Conservation (phyloP, 1,140 invertebrate genomes). For the Hesperophylax magnus region DNA sequence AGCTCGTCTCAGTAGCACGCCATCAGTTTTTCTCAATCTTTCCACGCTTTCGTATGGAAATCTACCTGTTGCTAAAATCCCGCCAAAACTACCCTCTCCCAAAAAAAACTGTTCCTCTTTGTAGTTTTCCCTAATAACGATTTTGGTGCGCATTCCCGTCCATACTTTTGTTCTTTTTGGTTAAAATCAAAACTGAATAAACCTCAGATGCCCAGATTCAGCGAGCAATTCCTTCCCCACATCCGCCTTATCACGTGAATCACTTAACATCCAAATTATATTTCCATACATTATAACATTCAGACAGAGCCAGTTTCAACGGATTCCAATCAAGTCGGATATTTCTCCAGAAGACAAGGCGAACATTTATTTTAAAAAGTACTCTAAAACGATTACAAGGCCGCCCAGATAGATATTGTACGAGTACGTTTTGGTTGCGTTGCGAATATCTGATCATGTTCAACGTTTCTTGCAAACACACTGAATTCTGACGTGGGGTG, state of each 20-base stretch:
- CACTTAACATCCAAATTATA: background rate
- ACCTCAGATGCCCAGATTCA: background rate
- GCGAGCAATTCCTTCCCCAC: background rate
- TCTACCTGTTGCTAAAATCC: background rate
- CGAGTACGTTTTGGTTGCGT: slow-evolving; percentile 43
- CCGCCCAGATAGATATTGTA: slow-evolving; percentile 40
- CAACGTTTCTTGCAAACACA: slow-evolving; percentile 29
- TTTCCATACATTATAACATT: background rate
- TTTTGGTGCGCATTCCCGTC: no score
- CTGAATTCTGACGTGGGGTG: slow-evolving; percentile 46
- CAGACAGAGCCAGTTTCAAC: slow-evolving; percentile 5
- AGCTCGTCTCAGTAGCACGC: no score
- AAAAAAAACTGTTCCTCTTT: no score
- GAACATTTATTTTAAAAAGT: slow-evolving; percentile 44
- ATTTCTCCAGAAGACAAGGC: slow-evolving; percentile 25
- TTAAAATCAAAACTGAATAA: background rate
- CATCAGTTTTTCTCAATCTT: no score
- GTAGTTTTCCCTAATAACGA: background rate
- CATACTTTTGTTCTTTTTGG: background rate
- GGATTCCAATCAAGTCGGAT: slow-evolving; percentile 6
- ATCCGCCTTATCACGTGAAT: background rate
- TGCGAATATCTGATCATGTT: slow-evolving; percentile 41
- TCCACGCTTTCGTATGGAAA: no score
- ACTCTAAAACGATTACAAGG: slow-evolving; percentile 45
- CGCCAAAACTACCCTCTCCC: slow-evolving; percentile 1